Conservation (phyloP, 2,888 invertebrate genomes). For the Portevinia maculata region DNA sequence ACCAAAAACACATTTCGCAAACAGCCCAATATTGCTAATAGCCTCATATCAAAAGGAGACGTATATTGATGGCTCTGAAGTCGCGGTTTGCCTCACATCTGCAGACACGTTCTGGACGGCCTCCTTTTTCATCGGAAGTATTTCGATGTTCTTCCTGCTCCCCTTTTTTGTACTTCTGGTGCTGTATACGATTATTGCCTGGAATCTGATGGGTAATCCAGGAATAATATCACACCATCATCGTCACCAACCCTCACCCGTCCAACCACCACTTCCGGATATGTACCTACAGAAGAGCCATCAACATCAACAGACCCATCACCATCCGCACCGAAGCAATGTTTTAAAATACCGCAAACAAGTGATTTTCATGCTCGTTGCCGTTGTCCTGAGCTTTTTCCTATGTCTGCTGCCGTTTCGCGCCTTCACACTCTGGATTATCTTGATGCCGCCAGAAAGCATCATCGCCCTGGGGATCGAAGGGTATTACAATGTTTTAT, state of each 20-base stretch:
- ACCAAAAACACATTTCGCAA: slow-evolving; percentile 74
- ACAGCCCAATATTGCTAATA: slow-evolving; percentile 93
- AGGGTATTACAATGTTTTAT: slow-evolving; percentile 91
- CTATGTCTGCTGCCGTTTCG: slow-evolving; percentile 94
- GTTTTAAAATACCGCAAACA: slow-evolving; percentile 90
- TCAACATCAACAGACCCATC: slow-evolving; percentile 72
- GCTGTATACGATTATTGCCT: slow-evolving; percentile 93
- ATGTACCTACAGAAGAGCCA: slow-evolving; percentile 58
- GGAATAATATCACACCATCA: slow-evolving; percentile 87
- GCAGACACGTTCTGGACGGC: slow-evolving; percentile 91
- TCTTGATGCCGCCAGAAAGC: slow-evolving; percentile 89
- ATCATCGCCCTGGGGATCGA: slow-evolving; percentile 89
- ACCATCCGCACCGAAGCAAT: slow-evolving; percentile 81
- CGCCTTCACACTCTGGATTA: slow-evolving; percentile 93
- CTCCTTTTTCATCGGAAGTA: slow-evolving; percentile 91
- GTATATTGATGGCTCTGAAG: slow-evolving; percentile 87
- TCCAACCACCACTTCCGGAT: slow-evolving; percentile 2
- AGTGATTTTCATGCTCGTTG: slow-evolving; percentile 94
- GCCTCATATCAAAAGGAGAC: slow-evolving; percentile 89
- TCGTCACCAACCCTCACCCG: slow-evolving; percentile 18
- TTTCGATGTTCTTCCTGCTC: slow-evolving; percentile 92
- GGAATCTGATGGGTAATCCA: slow-evolving; percentile 92
- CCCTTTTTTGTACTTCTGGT: slow-evolving; percentile 91
- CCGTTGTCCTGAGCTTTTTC: slow-evolving; percentile 95
- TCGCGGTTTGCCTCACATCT: slow-evolving; percentile 91